A percentile compares a stretch with the other conserved stretches of the same genome.
These are phyloP conservation scores for Erpetoichthys calabaricus DNA, from an alignment of 2,797 vertebrate species.

Conservation along the genomic window DNA sequence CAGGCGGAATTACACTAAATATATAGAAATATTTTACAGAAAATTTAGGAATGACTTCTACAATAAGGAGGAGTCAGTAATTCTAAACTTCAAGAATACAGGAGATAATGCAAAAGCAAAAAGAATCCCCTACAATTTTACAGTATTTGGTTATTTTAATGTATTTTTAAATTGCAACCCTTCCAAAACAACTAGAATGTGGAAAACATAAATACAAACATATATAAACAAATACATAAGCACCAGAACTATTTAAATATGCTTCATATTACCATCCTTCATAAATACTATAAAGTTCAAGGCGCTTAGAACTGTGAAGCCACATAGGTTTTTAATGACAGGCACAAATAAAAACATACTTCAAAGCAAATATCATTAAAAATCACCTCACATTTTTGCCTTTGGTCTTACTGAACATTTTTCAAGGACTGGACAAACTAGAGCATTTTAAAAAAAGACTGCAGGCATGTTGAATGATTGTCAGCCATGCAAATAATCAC, in stretches of 20 bases:
- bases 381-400: constrained; percentile 41
- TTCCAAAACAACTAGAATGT: too few species aligned
- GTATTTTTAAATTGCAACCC: too few species aligned
- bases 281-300: constrained; percentile 3
- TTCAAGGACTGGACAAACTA: constrained; percentile 75
- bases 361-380: constrained; percentile 30
- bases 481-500: constrained; percentile 97
- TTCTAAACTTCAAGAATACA: constrained; percentile 19
- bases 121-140: too few species aligned
- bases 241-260: constrained; percentile 1
- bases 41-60: constrained; percentile 23
- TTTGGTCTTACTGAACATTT: constrained; percentile 57
- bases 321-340: constrained; percentile 36
- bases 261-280: constrained; percentile 7
- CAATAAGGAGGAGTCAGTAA: constrained; percentile 24
- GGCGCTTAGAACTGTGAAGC: constrained; percentile 16
- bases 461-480: constrained; percentile 76
- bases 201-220: too few species aligned
- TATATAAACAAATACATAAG: too few species aligned
- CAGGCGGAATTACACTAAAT: too few species aligned
- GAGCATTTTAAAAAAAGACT: constrained; percentile 77
- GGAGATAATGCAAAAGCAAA: constrained; percentile 20
- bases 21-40: constrained; percentile 24
- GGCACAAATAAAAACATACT: constrained; percentile 56
- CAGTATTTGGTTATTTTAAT: too few species aligned